Base-by-base conservation (phyloP, 2,113 vertebrate genomes). In the Pseudorhombus dupliciocellatus region DNA sequence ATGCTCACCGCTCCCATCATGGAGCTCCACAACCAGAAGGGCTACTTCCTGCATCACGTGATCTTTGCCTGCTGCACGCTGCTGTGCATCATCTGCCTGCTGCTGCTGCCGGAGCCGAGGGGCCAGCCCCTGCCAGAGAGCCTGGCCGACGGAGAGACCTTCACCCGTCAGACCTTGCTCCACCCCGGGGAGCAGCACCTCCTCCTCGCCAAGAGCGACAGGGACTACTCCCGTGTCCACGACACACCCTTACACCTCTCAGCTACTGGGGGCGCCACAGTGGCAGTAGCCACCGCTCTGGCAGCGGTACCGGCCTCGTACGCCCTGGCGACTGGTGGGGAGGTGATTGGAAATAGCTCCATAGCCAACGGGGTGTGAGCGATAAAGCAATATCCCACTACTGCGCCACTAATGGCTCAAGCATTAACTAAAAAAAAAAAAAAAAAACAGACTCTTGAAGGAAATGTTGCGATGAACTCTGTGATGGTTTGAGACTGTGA, bases 1-100 rank as follows among this genome's bases (percentile, higher is more conserved):
- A 98, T 96, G 95, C 92, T 98, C 77, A 98, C 97, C 0, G 97
- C 97, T 0, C 97, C 97, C 50, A 97, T 99, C 89, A 98, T 99
- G 92, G 98, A 99, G 86, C 96, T 99, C 14, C 98, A 99, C 93
- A 99, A 99, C 93, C 96, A 98, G 94, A 98, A 98, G 88, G 98
- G 98, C 73, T 99, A 98, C 93, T 99, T 99, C 92, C 93, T 99
- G 69, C 98, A 98, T 78, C 97, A 98, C 0, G 94, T 99, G 89
- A 98, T 99, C 93, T 98, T 98, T 0, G 97, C 97, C 84, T 98
- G 97, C 93, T 99, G 97, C 91, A 98, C 97, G 0, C 95, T 99
- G 84, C 95, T 99, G 90, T 99, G 97, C 93, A 99, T 98, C 93
- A 99, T 98, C 91, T 99, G 98, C 88, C 97, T 98, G 75, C 94